phyloP scores from a whole-genome alignment of 1,140 invertebrate species.

The Drosophila dunni region DNA sequence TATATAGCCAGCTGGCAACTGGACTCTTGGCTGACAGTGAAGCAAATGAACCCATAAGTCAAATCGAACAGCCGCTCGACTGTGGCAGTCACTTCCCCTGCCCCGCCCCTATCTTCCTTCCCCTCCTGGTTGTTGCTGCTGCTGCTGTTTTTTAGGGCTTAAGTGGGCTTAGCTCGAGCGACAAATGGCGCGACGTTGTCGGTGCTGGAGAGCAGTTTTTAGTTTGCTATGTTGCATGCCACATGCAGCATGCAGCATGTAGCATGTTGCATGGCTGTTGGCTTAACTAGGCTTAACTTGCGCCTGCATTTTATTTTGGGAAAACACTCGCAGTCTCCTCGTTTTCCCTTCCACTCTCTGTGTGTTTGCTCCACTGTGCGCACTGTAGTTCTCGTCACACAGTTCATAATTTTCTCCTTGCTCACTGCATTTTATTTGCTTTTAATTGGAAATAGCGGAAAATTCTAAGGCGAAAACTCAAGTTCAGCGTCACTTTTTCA shows the following conservation, averaged over 20 bases:
- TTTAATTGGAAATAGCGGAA: slow-evolving; percentile 43
- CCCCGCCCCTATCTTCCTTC: neutral
- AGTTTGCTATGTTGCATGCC: slow-evolving; percentile 56
- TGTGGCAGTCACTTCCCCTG: neutral
- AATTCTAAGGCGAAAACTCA: slow-evolving; percentile 24
- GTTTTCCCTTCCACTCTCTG: neutral
- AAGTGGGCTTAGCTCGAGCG: slow-evolving; percentile 76
- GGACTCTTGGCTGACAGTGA: slow-evolving; percentile 55
- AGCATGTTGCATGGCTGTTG: slow-evolving; percentile 51
- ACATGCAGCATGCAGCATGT: slow-evolving; percentile 51
- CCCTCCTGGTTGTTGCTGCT: slow-evolving; percentile 8
- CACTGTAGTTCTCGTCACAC: slow-evolving; percentile 13
- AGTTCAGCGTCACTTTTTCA: slow-evolving; percentile 58
- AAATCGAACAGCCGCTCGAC: slow-evolving; percentile 68
- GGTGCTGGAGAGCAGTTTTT: slow-evolving; percentile 67
- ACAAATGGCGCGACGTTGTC: slow-evolving; percentile 70
- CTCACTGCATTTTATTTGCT: slow-evolving; percentile 43
- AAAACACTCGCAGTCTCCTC: slow-evolving; percentile 19
- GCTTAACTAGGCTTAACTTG: slow-evolving; percentile 80
- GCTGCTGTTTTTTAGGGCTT: slow-evolving; percentile 80
- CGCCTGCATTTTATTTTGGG: slow-evolving; percentile 55
- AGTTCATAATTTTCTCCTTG: slow-evolving; percentile 59
- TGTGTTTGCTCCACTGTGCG: neutral
- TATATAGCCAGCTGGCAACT: slow-evolving; percentile 55
- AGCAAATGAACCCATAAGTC: slow-evolving; percentile 84